Conservation (phyloP, 2,888 invertebrate genomes). For the Acanthosepion pharaonis region DNA sequence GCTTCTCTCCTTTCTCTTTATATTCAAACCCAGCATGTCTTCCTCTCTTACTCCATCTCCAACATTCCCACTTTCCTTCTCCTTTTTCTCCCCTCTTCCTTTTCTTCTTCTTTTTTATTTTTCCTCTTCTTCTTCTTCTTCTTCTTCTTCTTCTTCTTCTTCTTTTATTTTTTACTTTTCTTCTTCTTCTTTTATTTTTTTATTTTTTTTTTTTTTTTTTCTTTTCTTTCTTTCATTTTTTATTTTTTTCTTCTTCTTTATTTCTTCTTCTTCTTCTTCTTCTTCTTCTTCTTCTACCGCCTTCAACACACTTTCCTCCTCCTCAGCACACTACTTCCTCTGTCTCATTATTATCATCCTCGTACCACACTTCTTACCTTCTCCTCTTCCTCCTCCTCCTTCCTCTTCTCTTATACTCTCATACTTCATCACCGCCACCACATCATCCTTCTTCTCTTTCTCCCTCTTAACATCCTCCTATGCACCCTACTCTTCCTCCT, state of each 20-base stretch:
- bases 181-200: background rate
- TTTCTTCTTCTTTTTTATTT: background rate
- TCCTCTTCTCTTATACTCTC: too few species aligned
- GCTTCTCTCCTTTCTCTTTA: too few species aligned
- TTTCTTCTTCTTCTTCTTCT: background rate
- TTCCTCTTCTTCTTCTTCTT: background rate
- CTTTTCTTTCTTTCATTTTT: background rate
- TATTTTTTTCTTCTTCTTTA: background rate
- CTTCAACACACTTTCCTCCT: background rate
- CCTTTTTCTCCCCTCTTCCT: too few species aligned
- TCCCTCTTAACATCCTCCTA: too few species aligned
- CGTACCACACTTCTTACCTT: too few species aligned
- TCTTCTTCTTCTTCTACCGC: background rate
- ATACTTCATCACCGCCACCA: fast-evolving
- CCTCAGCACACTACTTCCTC: background rate
- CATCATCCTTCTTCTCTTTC: background rate
- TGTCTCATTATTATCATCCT: background rate
- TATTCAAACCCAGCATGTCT: too few species aligned
- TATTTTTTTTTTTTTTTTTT: background rate
- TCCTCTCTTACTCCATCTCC: too few species aligned
- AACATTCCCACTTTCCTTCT: too few species aligned
- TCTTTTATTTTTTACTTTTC: background rate
- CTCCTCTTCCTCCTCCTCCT: background rate
- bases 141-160: background rate
- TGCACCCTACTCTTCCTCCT: too few species aligned